phyloP scores from a whole-genome alignment of 2,113 vertebrate species.

The Aegotheles bennettii region DNA sequence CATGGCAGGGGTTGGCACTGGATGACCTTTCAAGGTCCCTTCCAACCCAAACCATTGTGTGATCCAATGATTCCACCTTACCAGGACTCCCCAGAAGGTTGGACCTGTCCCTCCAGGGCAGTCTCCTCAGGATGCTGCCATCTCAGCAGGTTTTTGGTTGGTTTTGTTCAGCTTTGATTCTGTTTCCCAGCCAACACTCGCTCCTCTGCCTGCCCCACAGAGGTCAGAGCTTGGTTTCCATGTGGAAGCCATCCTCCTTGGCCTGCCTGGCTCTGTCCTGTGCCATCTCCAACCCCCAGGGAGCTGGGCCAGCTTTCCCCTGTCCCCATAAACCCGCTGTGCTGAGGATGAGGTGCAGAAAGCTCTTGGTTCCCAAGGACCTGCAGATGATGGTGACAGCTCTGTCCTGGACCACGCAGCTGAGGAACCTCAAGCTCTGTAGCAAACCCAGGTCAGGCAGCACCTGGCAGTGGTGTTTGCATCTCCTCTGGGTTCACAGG shows the following conservation, averaged over 20 bases:
- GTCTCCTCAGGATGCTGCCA: neutral
- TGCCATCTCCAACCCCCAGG: rapidly evolving
- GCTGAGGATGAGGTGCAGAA: neutral
- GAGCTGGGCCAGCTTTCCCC: neutral
- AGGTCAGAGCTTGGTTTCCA: neutral
- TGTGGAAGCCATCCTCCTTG: rapidly evolving
- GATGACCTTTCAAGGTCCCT: too few species aligned
- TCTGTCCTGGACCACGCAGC: neutral
- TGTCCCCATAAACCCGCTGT: neutral
- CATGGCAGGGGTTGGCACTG: too few species aligned
- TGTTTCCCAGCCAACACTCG: rapidly evolving
- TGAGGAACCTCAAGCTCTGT: neutral
- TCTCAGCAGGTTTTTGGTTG: neutral
- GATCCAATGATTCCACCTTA: too few species aligned
- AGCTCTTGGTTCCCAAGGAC: too few species aligned
- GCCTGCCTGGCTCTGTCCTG: neutral
- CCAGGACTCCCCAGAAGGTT: neutral
- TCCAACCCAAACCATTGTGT: too few species aligned
- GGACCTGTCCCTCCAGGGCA: neutral
- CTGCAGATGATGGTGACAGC: too few species aligned
- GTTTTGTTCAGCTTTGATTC: neutral
- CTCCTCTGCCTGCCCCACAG: neutral
- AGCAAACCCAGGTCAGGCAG: neutral
- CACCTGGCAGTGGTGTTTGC: rapidly evolving
- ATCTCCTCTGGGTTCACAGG: neutral